Evolutionary conservation across 2,797 vertebrate species (phyloP), one percentile per base, ranked within the genome.

Genomic region (Cryptoblepharus egeriae): DNA sequence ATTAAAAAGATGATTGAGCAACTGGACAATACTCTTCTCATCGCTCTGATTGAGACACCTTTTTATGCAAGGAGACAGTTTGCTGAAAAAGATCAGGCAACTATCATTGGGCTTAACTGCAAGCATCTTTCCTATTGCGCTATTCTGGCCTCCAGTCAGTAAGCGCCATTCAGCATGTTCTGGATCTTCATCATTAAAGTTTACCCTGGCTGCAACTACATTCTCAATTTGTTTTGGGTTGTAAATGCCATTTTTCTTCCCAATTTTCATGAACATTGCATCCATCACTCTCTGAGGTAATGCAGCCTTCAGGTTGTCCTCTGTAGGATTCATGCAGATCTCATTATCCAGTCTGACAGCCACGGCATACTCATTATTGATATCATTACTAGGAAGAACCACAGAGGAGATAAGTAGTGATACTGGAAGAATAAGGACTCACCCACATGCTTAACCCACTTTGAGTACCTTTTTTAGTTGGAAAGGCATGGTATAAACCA

Each of bases 11-110:
- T 28, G 18, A 5, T 65, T 65, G 39, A 64, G 18, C 3, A 2
- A 1, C 16, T 26, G 1, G 20, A 65, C 61, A 65, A 77, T 64
- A 28, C 15, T 77, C 2, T 3, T 49, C 9, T 1, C 18, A 2
- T 30, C 5, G 1, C 7, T 32, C 28, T 13, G 8, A 49, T 64
- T 77, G 61, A 77, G 75, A 13, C 75, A 77, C 8, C 28, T 5
- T 0, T 49, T 2, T 32, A 32, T n/a, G 45, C 75, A 77, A 12
- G 75, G 75, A 24, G 75, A 64, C 1, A 65, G 20, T 15, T 49
- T 49, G 60, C 60, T 77, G 42, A 64, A 77, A 42, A 77, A 77
- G 42, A 77, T 32, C 28, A 77, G 20, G 20, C 75, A 77, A 64
- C 75, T 77, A n/a, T n/a, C n/a, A 24, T 77, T 64, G 39, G 32